Evolutionary conservation across 2,797 vertebrate genomes (phyloP).

Genomic region (Numenius phaeopus): DNA sequence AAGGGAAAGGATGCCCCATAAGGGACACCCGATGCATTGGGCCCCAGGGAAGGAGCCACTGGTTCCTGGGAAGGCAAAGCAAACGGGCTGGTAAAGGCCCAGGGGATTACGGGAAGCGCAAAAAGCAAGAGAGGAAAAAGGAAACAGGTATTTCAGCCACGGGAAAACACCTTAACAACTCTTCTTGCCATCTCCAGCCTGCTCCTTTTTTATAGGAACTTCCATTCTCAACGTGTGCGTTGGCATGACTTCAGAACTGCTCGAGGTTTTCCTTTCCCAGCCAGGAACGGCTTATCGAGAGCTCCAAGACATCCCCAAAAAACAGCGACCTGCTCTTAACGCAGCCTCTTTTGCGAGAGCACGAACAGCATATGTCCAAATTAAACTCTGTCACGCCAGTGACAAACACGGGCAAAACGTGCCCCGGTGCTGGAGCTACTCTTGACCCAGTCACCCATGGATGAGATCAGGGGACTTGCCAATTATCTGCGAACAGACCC

Average conservation of each 20-base stretch:
- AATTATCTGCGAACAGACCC: not conserved
- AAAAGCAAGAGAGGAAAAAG: not conserved
- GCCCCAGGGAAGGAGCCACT: not conserved
- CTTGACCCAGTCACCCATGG: not conserved
- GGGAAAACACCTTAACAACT: not conserved
- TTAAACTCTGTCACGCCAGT: not conserved
- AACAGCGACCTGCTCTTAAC: not conserved
- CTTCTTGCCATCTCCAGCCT: not conserved
- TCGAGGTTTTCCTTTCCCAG: not conserved
- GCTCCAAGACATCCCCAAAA: not conserved
- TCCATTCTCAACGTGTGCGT: not conserved
- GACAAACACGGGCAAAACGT: not conserved
- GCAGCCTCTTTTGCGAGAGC: not conserved
- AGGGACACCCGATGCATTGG: not conserved
- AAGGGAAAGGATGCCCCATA: not conserved
- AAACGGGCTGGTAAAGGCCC: not conserved
- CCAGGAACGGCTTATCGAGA: not conserved
- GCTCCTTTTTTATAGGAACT: not conserved
- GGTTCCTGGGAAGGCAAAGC: not conserved
- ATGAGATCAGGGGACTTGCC: not conserved
- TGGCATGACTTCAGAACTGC: not conserved
- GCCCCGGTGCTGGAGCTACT: not conserved
- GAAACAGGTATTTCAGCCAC: fast-evolving
- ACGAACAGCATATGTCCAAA: not conserved
- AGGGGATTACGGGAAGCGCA: not conserved